Evolutionary conservation across 2,797 vertebrate species (phyloP).

Genomic region (Scyliorhinus canicula): DNA sequence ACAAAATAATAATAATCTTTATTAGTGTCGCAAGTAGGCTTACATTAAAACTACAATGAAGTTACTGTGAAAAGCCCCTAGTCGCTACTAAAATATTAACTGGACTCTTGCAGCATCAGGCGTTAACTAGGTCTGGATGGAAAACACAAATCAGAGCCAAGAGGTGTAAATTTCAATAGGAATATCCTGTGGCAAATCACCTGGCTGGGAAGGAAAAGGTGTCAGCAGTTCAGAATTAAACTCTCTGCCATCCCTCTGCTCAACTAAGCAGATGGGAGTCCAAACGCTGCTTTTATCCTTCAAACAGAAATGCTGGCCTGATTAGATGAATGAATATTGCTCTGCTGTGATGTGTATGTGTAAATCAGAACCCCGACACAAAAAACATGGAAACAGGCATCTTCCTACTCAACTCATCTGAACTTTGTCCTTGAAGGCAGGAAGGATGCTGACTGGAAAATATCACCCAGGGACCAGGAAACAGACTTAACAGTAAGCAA

Average conservation of each 20-base stretch:
- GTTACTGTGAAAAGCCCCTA: too few relatives aligned
- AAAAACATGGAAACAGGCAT: constrained; percentile 31
- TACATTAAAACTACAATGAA: too few relatives aligned
- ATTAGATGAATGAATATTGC: background rate
- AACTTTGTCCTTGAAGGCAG: constrained; percentile 37
- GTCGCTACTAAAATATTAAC: background rate
- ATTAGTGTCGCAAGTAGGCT: too few relatives aligned
- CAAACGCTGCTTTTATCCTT: background rate
- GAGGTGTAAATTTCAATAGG: constrained; percentile 1
- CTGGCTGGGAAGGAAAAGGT: background rate
- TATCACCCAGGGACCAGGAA: constrained; percentile 24
- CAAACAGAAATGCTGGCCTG: constrained; percentile 1
- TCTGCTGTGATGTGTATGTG: constrained; percentile 4
- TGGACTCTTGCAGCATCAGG: background rate
- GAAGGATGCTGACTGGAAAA: constrained; percentile 31
- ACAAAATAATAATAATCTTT: too few relatives aligned
- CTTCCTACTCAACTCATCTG: constrained; percentile 29
- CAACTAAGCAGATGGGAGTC: constrained; percentile 15
- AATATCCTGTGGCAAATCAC: constrained; percentile 2
- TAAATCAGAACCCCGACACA: background rate
- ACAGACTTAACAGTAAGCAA: constrained; percentile 17
- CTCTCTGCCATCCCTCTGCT: background rate
- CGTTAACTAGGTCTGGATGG: background rate
- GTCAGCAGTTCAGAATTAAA: background rate
- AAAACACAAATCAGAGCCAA: background rate